phyloP scores from a whole-genome alignment of 2,113 vertebrate genomes.

The Tetrax tetrax region DNA sequence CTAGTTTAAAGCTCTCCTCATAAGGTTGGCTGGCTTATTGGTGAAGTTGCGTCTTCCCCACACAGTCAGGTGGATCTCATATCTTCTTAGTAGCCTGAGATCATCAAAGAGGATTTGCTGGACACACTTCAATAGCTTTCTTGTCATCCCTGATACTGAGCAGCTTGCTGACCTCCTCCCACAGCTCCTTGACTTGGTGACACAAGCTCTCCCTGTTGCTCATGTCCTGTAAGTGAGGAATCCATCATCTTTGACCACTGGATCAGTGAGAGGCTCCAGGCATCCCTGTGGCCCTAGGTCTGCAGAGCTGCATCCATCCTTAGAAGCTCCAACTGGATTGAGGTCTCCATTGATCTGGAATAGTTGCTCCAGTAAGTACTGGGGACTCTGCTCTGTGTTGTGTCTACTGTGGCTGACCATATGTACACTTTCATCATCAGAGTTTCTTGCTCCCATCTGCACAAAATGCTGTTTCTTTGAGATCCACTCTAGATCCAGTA shows the following conservation, averaged over 20 bases:
- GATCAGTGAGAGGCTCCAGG: background rate
- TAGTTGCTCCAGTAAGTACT: background rate
- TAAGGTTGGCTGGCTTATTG: background rate
- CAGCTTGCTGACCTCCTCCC: background rate
- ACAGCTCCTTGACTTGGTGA: background rate
- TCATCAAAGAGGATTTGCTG: background rate
- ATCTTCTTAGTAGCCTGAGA: background rate
- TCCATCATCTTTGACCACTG: background rate
- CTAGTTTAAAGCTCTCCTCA: background rate
- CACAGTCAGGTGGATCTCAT: background rate
- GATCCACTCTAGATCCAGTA: background rate
- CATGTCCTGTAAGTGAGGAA: background rate
- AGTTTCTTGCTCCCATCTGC: background rate
- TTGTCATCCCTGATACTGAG: accelerated
- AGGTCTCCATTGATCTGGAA: background rate
- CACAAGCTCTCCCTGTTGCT: background rate
- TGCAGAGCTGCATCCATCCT: background rate
- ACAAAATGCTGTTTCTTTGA: background rate
- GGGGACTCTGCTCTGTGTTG: background rate
- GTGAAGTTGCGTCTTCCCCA: background rate
- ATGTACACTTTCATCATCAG: background rate
- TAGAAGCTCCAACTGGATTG: accelerated
- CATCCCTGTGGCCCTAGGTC: background rate
- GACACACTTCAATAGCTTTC: background rate
- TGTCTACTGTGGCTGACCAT: background rate